phyloP scores from a whole-genome alignment of 2,797 vertebrate genomes.

The Bovichtus variegatus region DNA sequence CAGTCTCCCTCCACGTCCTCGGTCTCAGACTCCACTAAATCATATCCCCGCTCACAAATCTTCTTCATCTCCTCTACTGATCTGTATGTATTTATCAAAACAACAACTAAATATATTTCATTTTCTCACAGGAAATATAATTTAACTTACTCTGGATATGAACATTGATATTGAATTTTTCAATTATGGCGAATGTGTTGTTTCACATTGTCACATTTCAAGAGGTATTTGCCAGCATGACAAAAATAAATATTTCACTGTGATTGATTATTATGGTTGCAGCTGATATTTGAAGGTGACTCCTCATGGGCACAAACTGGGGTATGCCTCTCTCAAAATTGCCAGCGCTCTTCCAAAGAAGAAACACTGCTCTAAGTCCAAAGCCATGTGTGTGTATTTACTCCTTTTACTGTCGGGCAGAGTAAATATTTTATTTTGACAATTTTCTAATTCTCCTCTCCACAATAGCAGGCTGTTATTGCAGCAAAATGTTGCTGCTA shows the following conservation, averaged over 20 bases:
- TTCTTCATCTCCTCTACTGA: background rate
- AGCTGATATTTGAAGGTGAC: slow-evolving; percentile 58
- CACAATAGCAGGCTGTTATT: slow-evolving; percentile 76
- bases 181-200: background rate
- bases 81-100: slow-evolving; percentile 34
- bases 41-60: slow-evolving; percentile 17
- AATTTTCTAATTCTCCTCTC: slow-evolving; percentile 71
- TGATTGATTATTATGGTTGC: slow-evolving; percentile 15
- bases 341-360: slow-evolving; percentile 29
- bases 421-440: slow-evolving; percentile 71
- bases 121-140: slow-evolving; percentile 10
- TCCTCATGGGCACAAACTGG: slow-evolving; percentile 18
- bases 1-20: background rate
- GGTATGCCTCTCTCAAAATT: slow-evolving; percentile 13
- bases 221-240: slow-evolving; percentile 7
- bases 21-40: slow-evolving; percentile 24
- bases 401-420: slow-evolving; percentile 56
- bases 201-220: background rate
- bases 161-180: background rate
- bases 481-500: slow-evolving; percentile 69
- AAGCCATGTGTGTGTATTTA: slow-evolving; percentile 49
- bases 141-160: background rate
- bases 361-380: slow-evolving; percentile 38
- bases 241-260: background rate
- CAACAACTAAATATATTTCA: slow-evolving; percentile 1